These are phyloP conservation scores for Onthophagus sagittarius DNA, from an alignment of 2,888 invertebrate genomes.

Conservation along the genomic window DNA sequence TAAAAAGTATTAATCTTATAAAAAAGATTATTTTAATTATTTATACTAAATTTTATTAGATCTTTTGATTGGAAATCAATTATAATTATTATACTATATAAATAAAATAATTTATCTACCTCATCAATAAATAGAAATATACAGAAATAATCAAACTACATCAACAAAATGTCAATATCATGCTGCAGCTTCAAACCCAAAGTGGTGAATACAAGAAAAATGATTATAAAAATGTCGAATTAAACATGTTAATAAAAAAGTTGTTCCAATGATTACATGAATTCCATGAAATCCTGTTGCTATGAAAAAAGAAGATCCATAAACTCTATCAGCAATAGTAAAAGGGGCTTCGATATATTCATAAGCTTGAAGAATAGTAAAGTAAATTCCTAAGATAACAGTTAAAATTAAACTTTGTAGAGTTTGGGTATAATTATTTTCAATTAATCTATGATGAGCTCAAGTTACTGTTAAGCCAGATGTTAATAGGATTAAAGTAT, in stretches of 20 bases:
- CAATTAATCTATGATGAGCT: conserved; percentile 56
- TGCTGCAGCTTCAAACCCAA: conserved; percentile 63
- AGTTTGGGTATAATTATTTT: conserved; percentile 50
- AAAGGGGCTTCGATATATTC: conserved; percentile 66
- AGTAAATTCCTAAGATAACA: conserved; percentile 60
- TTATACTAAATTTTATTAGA: conserved; percentile 57
- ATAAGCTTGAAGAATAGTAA: conserved; percentile 61
- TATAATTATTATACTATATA: conserved; percentile 68
- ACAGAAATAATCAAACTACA: conserved; percentile 59
- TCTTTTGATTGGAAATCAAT: conserved; percentile 70
- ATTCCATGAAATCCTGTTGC: conserved; percentile 73
- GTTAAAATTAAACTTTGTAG: conserved; percentile 53
- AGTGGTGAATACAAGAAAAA: conserved; percentile 56
- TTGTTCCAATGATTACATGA: conserved; percentile 64
- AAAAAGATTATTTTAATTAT: conserved; percentile 51
- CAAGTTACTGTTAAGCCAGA: conserved; percentile 68
- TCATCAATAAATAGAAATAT: conserved; percentile 67
- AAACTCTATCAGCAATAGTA: conserved; percentile 58
- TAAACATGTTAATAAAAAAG: conserved; percentile 54
- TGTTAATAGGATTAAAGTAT: conserved; percentile 68
- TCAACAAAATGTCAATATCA: conserved; percentile 71
- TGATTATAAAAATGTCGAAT: conserved; percentile 51
- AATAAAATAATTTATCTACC: conserved; percentile 51
- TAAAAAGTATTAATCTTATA: conserved; percentile 43
- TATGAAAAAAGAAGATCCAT: conserved; percentile 68